These are phyloP conservation scores for Carpatolechia fugitivella DNA, from an alignment of 2,888 invertebrate genomes.

Conservation along the genomic window DNA sequence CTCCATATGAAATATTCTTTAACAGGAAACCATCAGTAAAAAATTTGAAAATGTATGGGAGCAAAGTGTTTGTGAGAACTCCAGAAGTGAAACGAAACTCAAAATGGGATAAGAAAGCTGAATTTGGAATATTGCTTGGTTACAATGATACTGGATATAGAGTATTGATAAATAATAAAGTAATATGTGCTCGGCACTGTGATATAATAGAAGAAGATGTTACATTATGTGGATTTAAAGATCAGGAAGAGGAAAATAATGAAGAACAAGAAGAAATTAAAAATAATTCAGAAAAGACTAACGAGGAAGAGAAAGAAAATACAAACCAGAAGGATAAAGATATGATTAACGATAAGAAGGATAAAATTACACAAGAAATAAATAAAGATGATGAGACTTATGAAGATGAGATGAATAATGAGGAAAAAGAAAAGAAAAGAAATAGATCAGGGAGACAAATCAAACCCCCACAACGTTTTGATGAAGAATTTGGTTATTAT, in stretches of 20 bases:
- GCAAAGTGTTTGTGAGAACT: slow-evolving; percentile 33
- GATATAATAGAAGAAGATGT: slow-evolving; percentile 30
- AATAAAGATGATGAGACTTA: too few species aligned
- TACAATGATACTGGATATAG: slow-evolving; percentile 33
- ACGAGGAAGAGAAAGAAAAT: background rate
- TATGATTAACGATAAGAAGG: slow-evolving; percentile 5
- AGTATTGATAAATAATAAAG: slow-evolving; percentile 30
- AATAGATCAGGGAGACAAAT: slow-evolving; percentile 22
- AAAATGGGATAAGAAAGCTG: slow-evolving; percentile 34
- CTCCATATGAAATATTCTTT: slow-evolving; percentile 33
- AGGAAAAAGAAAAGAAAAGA: slow-evolving; percentile 20
- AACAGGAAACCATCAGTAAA: slow-evolving; percentile 27
- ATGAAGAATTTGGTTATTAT: too few species aligned
- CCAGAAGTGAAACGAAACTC: slow-evolving; percentile 31
- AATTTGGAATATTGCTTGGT: slow-evolving; percentile 30
- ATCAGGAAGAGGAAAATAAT: slow-evolving; percentile 20
- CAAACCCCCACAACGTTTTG: slow-evolving; percentile 15
- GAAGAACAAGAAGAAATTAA: slow-evolving; percentile 10
- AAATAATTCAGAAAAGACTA: too few species aligned
- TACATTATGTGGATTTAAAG: slow-evolving; percentile 24
- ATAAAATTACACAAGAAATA: slow-evolving; percentile 15
- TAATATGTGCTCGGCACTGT: slow-evolving; percentile 30
- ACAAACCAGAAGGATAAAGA: slow-evolving; percentile 9
- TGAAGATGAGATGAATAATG: slow-evolving; percentile 17
- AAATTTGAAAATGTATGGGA: slow-evolving; percentile 32